Evolutionary conservation across 2,113 vertebrate genomes (phyloP), one percentile per base, ranked within the genome.

Genomic region (Quiscalus mexicanus): DNA sequence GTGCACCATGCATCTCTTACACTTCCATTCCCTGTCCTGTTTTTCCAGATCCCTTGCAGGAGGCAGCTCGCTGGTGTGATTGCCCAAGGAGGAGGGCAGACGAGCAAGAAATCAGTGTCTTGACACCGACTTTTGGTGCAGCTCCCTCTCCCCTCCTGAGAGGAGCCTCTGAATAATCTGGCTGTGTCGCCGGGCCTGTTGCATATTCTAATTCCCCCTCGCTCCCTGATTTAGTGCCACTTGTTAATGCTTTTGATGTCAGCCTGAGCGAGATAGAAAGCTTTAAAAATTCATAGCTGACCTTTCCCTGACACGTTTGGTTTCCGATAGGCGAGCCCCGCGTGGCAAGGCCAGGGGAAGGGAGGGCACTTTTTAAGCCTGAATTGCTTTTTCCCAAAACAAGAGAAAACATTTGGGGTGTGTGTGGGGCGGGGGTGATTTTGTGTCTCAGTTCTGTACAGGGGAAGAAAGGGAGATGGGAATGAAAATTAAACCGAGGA

Each of bases 261-360:
- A 95, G 87, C 77, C 95, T 91, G 92, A 93, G 82, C 81, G 53
- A 83, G 95, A 97, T 94, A 96, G 91, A 89, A 84, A 89, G 90
- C 77, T 95, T 97, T 95, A 97, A 96, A 97, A 95, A 97, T 97
- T 97, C 93, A 97, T 84, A 52, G 93, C 85, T 93, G 96, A 93
- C 90, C 97, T 98, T 96, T 96, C 78, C 7, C 88, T 97, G 95
- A 68, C 86, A 96, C 30, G n/a, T 94, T 95, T 30, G 31, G 93
- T 86, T 95, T 96, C 82, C 15, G 53, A 91, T 80, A 90, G 86
- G 94, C 49, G 47, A 92, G 80, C 1, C 2, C 69, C 1, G 12
- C 5, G 41, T 65, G 41, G 39, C 80, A 78, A 77, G 95, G 63
- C 82, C 71, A 35, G 74, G 84, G 55, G 70, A 81, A 59, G 63